Evolutionary conservation across 2,888 invertebrate species (phyloP).

Genomic region (Lepidocyrtoides sp.): DNA sequence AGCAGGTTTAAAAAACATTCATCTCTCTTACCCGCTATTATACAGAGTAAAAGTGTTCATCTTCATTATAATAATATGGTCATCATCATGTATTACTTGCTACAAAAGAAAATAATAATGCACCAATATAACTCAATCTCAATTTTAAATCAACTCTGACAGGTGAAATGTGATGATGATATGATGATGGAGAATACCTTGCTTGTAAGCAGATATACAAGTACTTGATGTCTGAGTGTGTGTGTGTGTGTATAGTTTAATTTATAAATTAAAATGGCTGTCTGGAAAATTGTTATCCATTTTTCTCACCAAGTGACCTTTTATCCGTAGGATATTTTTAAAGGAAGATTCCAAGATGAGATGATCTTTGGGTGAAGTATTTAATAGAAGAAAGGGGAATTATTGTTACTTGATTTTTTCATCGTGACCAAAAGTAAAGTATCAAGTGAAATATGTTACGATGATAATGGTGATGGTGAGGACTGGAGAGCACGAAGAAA

Average conservation of each 20-base stretch:
- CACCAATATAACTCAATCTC: slow-evolving; percentile 80
- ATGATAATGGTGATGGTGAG: not conserved
- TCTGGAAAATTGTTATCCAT: slow-evolving; percentile 37
- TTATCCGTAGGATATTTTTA: slow-evolving; percentile 48
- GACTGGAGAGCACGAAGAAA: slow-evolving; percentile 36
- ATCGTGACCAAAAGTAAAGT: slow-evolving; percentile 5
- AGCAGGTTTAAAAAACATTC: slow-evolving; percentile 37
- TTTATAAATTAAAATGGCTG: slow-evolving; percentile 44
- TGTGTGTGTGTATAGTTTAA: not conserved
- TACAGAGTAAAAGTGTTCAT: slow-evolving; percentile 16
- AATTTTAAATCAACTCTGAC: slow-evolving; percentile 63
- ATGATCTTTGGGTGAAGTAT: too few relatives aligned
- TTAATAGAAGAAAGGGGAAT: not conserved
- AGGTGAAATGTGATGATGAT: slow-evolving; percentile 57
- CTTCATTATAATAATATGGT: slow-evolving; percentile 52
- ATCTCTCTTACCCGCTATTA: not conserved
- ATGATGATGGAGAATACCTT: not conserved
- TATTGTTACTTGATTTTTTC: not conserved
- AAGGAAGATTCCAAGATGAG: not conserved
- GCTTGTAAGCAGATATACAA: not conserved
- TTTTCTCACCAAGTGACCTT: slow-evolving; percentile 46
- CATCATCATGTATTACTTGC: slow-evolving; percentile 18
- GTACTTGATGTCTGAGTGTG: not conserved
- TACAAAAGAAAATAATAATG: slow-evolving; percentile 31
- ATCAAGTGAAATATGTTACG: not conserved